Conservation (phyloP, 2,888 invertebrate genomes). For the Drosophila fungiperda region DNA sequence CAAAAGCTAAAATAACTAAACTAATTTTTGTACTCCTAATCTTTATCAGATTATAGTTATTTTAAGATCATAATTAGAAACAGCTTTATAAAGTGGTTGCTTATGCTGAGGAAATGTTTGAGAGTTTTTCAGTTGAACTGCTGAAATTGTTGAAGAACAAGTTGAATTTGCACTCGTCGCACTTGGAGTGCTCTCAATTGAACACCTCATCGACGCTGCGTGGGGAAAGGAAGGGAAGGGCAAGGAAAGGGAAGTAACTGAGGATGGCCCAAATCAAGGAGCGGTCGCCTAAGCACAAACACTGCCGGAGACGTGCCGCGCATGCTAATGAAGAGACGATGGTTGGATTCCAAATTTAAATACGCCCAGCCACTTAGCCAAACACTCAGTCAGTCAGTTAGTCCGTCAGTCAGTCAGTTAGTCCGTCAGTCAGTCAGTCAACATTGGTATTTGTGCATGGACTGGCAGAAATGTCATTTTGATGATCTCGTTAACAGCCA, state of each 20-base stretch:
- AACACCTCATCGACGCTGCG: conserved; percentile 20
- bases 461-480: conserved; percentile 55
- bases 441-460: conserved; percentile 22
- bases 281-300: conserved; percentile 37
- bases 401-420: neutral
- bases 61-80: neutral
- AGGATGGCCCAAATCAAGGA: conserved; percentile 21
- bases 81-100: neutral
- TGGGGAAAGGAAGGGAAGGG: neutral
- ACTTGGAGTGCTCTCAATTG: conserved; percentile 27
- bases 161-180: conserved; percentile 20
- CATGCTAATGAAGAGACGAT: conserved; percentile 54
- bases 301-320: conserved; percentile 56
- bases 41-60: neutral
- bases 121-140: conserved; percentile 2
- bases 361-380: conserved; percentile 44
- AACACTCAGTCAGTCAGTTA: neutral
- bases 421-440: neutral
- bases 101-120: too few relatives aligned
- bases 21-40: neutral
- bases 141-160: conserved; percentile 14
- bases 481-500: conserved; percentile 70
- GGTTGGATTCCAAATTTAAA: conserved; percentile 45
- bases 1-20: too few relatives aligned
- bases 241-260: neutral